phyloP scores from a whole-genome alignment of 2,113 vertebrate species.

The Emydocephalus ijimae region DNA sequence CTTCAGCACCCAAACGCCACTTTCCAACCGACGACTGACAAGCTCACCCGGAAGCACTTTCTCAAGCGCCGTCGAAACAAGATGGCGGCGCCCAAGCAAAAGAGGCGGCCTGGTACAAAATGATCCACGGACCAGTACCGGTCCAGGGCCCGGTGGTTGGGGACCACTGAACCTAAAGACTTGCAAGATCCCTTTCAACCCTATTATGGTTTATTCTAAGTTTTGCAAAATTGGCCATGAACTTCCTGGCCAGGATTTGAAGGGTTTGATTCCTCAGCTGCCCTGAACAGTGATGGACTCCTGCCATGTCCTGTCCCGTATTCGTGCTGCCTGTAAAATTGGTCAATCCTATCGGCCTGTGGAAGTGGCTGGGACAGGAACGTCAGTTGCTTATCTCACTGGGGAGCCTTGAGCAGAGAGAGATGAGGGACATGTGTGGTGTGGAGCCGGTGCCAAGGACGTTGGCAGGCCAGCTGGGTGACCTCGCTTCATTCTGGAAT shows the following conservation, averaged over 20 bases:
- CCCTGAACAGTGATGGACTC: neutral
- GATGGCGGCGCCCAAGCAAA: no score
- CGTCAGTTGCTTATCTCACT: slow-evolving; percentile 38
- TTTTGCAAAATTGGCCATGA: neutral
- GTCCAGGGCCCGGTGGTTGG: no score
- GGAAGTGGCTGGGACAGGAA: neutral
- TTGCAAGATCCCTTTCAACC: neutral
- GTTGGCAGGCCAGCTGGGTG: neutral
- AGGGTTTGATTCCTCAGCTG: neutral
- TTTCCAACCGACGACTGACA: no score
- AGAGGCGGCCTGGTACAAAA: no score
- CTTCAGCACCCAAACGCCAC: no score
- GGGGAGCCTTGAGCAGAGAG: slow-evolving; percentile 49
- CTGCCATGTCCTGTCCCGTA: neutral
- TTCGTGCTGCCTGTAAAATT: neutral
- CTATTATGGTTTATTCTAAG: neutral
- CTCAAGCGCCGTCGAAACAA: no score
- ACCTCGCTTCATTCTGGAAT: slow-evolving; percentile 17
- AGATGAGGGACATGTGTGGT: neutral
- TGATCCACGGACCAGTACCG: no score
- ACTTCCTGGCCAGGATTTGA: neutral
- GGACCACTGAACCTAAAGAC: neutral
- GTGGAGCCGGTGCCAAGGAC: slow-evolving; percentile 51
- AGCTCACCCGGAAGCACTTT: no score
- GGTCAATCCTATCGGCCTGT: neutral